phyloP scores from a whole-genome alignment of 2,797 vertebrate species.

The Phoeniculus purpureus region DNA sequence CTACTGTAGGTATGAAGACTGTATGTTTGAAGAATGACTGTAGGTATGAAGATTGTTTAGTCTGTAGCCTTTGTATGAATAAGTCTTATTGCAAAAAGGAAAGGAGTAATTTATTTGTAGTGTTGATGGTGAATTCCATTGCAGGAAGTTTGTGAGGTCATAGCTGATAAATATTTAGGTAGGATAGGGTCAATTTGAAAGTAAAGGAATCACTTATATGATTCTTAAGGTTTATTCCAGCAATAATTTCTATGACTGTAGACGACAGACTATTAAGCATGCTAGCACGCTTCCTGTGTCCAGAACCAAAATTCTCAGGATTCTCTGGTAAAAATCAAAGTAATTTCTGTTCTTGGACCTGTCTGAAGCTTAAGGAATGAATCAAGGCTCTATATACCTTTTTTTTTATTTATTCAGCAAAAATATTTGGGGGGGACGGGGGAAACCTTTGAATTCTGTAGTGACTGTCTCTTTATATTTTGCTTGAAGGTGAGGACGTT shows the following conservation, averaged over 20 bases:
- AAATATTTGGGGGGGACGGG: neutral
- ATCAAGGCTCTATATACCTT: neutral
- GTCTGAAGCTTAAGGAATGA: neutral
- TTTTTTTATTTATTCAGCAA: neutral
- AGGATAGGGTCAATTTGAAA: conserved; percentile 2
- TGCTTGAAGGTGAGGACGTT: neutral
- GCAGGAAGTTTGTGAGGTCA: neutral
- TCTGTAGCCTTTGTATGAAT: neutral
- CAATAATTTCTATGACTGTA: neutral
- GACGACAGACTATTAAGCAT: neutral
- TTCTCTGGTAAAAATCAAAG: neutral
- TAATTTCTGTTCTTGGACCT: neutral
- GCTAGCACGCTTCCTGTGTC: neutral
- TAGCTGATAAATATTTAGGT: neutral
- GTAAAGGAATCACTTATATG: neutral
- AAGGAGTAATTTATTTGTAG: neutral
- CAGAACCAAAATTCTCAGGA: neutral
- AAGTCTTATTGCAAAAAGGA: neutral
- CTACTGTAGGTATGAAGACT: neutral
- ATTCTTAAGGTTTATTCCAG: neutral
- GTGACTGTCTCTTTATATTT: neutral
- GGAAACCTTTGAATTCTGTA: neutral
- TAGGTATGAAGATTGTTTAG: neutral
- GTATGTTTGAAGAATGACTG: too few species aligned
- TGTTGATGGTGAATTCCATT: neutral